phyloP scores from a whole-genome alignment of 2,888 invertebrate genomes.

The Apotomis betuletana region DNA sequence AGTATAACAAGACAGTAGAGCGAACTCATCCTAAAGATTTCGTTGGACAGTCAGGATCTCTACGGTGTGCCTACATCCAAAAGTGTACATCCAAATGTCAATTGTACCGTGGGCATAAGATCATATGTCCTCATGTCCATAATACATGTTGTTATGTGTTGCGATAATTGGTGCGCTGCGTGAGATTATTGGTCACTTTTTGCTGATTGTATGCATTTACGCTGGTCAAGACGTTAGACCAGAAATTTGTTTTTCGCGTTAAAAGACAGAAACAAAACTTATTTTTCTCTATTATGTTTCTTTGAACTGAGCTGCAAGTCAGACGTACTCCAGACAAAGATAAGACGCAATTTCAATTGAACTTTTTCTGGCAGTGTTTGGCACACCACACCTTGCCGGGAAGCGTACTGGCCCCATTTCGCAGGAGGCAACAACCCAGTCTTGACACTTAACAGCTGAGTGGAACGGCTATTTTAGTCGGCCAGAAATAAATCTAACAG shows the following conservation, averaged over 20 bases:
- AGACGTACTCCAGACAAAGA: slow-evolving; percentile 2
- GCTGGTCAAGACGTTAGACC: not conserved
- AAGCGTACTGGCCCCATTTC: slow-evolving; percentile 60
- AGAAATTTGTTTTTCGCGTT: not conserved
- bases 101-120: too few relatives aligned
- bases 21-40: too few relatives aligned
- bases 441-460: slow-evolving; percentile 65
- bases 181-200: too few relatives aligned
- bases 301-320: not conserved
- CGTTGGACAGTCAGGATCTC: too few relatives aligned
- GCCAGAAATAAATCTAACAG: slow-evolving; percentile 64
- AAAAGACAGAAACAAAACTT: too few relatives aligned
- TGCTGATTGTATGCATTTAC: not conserved
- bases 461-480: slow-evolving; percentile 69
- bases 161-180: too few relatives aligned
- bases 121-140: too few relatives aligned
- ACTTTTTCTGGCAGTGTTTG: slow-evolving; percentile 47
- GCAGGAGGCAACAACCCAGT: slow-evolving; percentile 66
- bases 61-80: too few relatives aligned
- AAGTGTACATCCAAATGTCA: too few relatives aligned
- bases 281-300: too few relatives aligned
- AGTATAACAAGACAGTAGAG: too few relatives aligned
- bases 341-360: slow-evolving; percentile 16
- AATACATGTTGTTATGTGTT: too few relatives aligned
- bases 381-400: slow-evolving; percentile 44